Evolutionary conservation across 2,797 vertebrate genomes (phyloP).

Genomic region (Cygnus olor): DNA sequence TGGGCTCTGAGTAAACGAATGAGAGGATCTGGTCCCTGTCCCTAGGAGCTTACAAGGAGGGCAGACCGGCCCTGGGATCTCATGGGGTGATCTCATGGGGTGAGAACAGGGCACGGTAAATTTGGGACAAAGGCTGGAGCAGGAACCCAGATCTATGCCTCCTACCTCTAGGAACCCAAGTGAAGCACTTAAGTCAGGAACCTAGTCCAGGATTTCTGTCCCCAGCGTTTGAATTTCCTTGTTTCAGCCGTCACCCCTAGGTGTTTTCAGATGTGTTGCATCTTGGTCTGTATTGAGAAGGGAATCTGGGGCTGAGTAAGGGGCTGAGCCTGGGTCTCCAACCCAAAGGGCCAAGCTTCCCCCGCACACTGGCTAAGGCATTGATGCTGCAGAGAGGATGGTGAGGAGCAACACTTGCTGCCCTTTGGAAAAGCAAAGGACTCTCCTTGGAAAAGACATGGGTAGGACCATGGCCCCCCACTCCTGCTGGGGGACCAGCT

Average conservation of each 20-base stretch:
- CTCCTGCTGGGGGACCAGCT: neutral
- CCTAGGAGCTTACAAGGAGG: neutral
- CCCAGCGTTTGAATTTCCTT: rapidly evolving
- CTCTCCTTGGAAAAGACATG: neutral
- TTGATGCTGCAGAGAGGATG: rapidly evolving
- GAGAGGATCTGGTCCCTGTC: rapidly evolving
- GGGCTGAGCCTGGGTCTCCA: neutral
- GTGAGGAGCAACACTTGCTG: neutral
- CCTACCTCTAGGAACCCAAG: neutral
- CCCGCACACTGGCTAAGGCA: rapidly evolving
- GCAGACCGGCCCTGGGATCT: no score
- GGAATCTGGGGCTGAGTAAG: neutral
- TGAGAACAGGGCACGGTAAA: neutral
- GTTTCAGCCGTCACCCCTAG: rapidly evolving
- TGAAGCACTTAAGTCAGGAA: neutral
- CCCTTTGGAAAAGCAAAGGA: neutral
- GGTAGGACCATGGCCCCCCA: neutral
- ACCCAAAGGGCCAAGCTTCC: neutral
- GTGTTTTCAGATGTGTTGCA: neutral
- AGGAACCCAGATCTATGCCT: neutral
- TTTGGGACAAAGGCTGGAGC: neutral
- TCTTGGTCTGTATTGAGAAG: neutral
- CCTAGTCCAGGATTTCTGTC: neutral
- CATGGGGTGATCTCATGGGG: neutral
- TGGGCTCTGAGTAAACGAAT: rapidly evolving